Base-by-base conservation (phyloP, 2,888 invertebrate species). In the Pseudoips prasinana region DNA sequence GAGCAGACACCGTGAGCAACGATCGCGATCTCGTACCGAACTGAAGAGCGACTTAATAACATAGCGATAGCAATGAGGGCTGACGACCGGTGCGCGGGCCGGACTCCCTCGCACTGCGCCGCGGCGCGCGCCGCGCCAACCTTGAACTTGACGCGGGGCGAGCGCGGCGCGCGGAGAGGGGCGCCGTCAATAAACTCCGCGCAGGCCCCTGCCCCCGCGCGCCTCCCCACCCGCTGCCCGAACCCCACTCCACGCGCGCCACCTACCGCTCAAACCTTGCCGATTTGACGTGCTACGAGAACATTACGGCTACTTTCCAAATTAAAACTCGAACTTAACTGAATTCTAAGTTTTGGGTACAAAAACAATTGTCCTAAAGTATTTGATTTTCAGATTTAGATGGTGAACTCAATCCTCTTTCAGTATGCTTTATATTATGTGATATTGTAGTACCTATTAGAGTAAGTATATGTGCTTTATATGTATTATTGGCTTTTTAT, bases 111-210 rank as follows among this genome's bases (percentile, higher is more conserved):
- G 89, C 89, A 90, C 89, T 87, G 87, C 81, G 82, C 83, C 73
- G 79, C 83, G 78, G 79, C 90, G 88, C 90, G 89, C 83, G 89
- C 89, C 88, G 85, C 78, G 88, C 90, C 87, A 87, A 86, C 90
- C 90, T 90, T 90, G 90, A 90, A 90, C 90, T 90, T 89, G 88
- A 85, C 68, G 82, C 71, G 80, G 77, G 77, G 74, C 75, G 73
- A 73, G 37, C 27, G 33, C 14, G 73, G 77, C 66, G 69, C 63
- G 64, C 70, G 75, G 77, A 71, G 76, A 73, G 78, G 77, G 75
- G 79, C 62, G 77, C 86, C 87, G 82, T 84, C 86, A 83, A 84
- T 87, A 81, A 78, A 80, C 82, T 80, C 84, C 82, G 85, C 84
- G 82, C 85, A 84, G 78, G 76, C 72, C 77, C 69, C 79, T 80